Conservation (phyloP, 2,797 vertebrate species). For the Artibeus jamaicensis region DNA sequence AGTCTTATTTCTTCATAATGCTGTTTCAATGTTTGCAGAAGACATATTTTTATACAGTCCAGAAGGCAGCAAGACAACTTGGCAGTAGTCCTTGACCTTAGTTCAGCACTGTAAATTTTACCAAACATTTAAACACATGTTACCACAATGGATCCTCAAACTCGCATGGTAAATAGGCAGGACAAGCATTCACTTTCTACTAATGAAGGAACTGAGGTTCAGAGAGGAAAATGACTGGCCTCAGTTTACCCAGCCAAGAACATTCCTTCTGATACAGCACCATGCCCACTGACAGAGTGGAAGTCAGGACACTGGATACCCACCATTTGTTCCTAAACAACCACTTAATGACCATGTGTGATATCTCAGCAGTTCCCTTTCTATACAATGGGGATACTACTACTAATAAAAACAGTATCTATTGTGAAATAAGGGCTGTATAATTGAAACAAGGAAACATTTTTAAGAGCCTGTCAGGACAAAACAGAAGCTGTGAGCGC, state of each 20-base stretch:
- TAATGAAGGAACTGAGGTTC: background rate
- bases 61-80: background rate
- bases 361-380: background rate
- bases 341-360: background rate
- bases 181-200: background rate
- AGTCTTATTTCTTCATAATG: constrained; percentile 26
- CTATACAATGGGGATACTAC: background rate
- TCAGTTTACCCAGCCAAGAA: background rate
- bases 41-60: background rate
- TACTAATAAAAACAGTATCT: background rate
- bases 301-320: background rate
- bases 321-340: background rate
- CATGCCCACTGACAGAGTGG: background rate
- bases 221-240: background rate
- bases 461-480: background rate
- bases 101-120: background rate
- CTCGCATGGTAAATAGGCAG: background rate
- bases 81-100: background rate
- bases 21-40: constrained; percentile 22
- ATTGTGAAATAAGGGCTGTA: background rate
- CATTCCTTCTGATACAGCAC: background rate
- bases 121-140: background rate
- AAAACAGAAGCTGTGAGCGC: background rate
- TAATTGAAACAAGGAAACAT: background rate
- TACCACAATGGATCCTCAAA: background rate